These are phyloP conservation scores for Sitta carolinensis DNA, from an alignment of 2,797 vertebrate species.

Conservation along the genomic window DNA sequence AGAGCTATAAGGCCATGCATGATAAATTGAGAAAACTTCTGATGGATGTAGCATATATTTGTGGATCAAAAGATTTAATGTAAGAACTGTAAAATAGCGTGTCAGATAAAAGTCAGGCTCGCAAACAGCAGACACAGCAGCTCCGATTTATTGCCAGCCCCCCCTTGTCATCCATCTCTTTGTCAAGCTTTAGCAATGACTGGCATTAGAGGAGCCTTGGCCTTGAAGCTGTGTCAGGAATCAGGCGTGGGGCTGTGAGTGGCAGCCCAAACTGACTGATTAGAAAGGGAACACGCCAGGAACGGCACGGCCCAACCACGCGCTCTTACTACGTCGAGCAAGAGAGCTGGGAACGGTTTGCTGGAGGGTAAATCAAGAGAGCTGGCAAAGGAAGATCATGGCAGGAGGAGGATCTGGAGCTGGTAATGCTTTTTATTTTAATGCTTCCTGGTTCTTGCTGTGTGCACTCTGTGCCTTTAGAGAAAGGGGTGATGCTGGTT, in stretches of 20 bases:
- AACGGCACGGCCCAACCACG: background rate
- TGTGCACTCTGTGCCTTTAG: background rate
- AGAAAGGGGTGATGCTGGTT: background rate
- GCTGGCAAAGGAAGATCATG: background rate
- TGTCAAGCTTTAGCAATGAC: background rate
- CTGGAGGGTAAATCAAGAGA: background rate
- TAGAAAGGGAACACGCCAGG: background rate
- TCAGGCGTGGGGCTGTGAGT: background rate
- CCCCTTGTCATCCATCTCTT: background rate
- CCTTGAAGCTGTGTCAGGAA: background rate
- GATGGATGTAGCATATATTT: slow-evolving; percentile 16
- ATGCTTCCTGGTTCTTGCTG: background rate
- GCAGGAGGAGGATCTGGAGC: background rate
- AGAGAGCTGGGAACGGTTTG: background rate
- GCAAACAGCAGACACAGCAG: background rate
- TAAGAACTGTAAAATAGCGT: background rate
- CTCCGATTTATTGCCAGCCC: background rate
- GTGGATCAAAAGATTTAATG: slow-evolving; percentile 35
- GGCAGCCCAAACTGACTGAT: background rate
- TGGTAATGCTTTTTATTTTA: fast-evolving
- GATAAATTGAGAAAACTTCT: slow-evolving; percentile 29
- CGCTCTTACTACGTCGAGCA: background rate
- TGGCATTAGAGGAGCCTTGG: background rate
- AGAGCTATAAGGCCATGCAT: background rate
- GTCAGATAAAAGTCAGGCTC: background rate